phyloP scores from a whole-genome alignment of 2,888 invertebrate genomes.

The Drosophila monieri region DNA sequence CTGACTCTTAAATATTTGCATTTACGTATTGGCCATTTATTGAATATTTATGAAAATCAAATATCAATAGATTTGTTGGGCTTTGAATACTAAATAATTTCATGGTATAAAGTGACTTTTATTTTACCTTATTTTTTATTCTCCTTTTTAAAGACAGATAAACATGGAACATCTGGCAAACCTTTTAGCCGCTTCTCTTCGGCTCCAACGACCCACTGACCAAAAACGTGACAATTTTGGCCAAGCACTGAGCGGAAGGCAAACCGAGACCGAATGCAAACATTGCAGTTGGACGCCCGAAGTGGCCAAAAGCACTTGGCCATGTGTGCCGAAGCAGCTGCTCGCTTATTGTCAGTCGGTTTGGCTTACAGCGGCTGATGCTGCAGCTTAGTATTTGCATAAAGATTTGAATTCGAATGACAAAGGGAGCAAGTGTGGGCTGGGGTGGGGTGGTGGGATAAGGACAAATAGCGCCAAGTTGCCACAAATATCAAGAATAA shows the following conservation, averaged over 20 bases:
- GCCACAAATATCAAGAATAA: constrained; percentile 51
- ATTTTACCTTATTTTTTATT: background rate
- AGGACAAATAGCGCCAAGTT: constrained; percentile 57
- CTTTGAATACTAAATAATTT: background rate
- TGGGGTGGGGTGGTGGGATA: constrained; percentile 34
- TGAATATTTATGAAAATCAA: constrained; percentile 25
- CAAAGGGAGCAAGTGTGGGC: background rate
- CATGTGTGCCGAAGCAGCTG: constrained; percentile 38
- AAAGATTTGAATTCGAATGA: constrained; percentile 9
- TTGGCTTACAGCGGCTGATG: constrained; percentile 29
- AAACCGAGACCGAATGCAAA: constrained; percentile 55
- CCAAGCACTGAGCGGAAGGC: constrained; percentile 10
- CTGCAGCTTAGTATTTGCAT: constrained; percentile 40
- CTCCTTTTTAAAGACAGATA: background rate
- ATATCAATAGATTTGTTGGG: constrained; percentile 16
- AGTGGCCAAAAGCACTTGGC: constrained; percentile 37
- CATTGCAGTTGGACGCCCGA: constrained; percentile 38
- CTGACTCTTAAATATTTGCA: constrained; percentile 44
- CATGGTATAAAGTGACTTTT: background rate
- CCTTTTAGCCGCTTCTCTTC: constrained; percentile 4
- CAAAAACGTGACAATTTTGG: constrained; percentile 43
- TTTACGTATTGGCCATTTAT: constrained; percentile 14
- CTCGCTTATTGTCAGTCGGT: constrained; percentile 26
- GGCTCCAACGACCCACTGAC: constrained; percentile 21
- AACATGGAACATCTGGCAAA: constrained; percentile 24